A percentile compares a stretch with the other conserved stretches of the same genome.
Conservation (phyloP, 2,888 invertebrate species). For the Rhamnusium bicolor region DNA sequence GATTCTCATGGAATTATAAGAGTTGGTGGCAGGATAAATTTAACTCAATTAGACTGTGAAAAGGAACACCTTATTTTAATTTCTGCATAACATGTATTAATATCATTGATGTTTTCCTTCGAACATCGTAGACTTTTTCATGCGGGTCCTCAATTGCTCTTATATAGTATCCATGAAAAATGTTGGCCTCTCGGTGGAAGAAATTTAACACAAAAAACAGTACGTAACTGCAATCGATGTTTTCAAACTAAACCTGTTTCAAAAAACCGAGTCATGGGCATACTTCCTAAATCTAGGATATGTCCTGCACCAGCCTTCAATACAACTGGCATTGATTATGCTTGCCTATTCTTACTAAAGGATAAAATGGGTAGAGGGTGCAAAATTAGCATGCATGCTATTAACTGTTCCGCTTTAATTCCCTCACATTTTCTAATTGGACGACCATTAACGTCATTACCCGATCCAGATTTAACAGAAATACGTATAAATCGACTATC, state of each 20-base stretch:
- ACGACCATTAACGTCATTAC: too few species aligned
- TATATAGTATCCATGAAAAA: conserved; percentile 46
- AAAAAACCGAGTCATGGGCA: conserved; percentile 42
- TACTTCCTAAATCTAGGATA: conserved; percentile 39
- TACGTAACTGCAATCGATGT: conserved; percentile 45
- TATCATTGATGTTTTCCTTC: conserved; percentile 40
- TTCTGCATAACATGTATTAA: conserved; percentile 21
- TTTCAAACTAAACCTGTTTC: conserved; percentile 39
- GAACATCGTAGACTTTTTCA: conserved; percentile 47
- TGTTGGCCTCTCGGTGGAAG: conserved; percentile 52
- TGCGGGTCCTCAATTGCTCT: conserved; percentile 42
- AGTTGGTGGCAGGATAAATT: conserved; percentile 30
- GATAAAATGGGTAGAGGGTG: conserved; percentile 42
- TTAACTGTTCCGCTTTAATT: background rate
- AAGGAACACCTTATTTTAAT: conserved; percentile 26
- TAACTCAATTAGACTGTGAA: conserved; percentile 14
- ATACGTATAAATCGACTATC: too few species aligned
- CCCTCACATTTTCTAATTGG: too few species aligned
- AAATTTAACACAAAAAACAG: conserved; percentile 39
- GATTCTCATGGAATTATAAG: conserved; percentile 26
- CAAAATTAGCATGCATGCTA: conserved; percentile 40
- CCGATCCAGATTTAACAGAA: too few species aligned
- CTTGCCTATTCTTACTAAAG: conserved; percentile 47
- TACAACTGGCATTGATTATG: conserved; percentile 48
- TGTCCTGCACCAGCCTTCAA: conserved; percentile 42